Evolutionary conservation across 2,797 vertebrate genomes (phyloP), one percentile per base, ranked within the genome.

Genomic region (Micromesistius poutassou): DNA sequence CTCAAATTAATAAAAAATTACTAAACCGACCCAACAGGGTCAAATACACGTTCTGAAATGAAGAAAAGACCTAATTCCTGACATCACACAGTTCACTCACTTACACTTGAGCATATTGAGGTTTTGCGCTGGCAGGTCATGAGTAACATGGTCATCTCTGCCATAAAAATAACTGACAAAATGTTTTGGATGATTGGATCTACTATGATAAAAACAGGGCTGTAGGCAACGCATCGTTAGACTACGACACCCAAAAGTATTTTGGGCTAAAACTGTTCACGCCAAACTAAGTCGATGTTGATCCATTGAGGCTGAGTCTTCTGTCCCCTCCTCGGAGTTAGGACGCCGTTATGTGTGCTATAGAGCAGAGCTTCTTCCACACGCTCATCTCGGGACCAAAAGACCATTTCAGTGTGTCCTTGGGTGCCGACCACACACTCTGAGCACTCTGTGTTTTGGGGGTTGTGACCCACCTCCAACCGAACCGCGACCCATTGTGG

Each of bases 61-160:
- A 5, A 6, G 70, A 71, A 30, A 71, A 30, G 0, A 14, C 68
- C 68, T 71, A 30, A 31, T 30, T 71, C 68, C 30, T 12, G 5
- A 70, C 30, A 62, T 31, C 31, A 31, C 14, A 13, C 70, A 1
- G 14, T 16, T 31, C 19, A 31, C 33, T 71, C 70, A 30, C 70
- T 71, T 33, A 8, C 13, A 22, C 16, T 33, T 71, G 2, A 38
- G 72, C 33, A 40, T 30, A 7, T 46, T 30, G 46, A 74, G 72
- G 74, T 73, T 74, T 79, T 79, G 72, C 25, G 4, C 28, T 73
- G 74, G 55, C 14, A 72, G 30, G 6, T 80, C n/a, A 81, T 9
- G 5, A 76, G 79, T 81, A 62, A 62, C 5, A 22, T 70, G 70
- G 50, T 71, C 75, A 6, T 38, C 19, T n/a, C 72, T 66, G 76